Conservation (phyloP, 2,113 vertebrate species). For the Zosterops lateralis region DNA sequence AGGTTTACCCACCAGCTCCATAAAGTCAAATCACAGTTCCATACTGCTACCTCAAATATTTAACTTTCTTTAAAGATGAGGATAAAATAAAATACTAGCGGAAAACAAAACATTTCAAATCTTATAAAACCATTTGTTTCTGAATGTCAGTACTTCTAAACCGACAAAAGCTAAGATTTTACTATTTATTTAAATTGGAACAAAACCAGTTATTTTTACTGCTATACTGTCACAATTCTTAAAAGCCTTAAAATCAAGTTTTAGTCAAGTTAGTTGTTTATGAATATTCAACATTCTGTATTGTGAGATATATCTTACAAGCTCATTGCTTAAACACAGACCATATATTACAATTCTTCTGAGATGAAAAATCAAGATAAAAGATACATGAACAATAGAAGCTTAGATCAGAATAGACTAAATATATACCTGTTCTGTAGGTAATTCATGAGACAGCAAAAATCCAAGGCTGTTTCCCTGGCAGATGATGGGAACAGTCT, state of each 20-base stretch:
- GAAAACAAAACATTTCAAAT: background rate
- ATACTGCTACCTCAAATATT: background rate
- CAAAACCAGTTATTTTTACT: background rate
- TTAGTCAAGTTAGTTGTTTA: background rate
- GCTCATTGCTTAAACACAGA: background rate
- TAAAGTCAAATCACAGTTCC: background rate
- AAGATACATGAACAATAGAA: background rate
- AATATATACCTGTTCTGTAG: background rate
- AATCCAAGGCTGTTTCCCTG: background rate
- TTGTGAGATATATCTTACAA: background rate
- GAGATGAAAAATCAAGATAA: background rate
- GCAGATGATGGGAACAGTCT: background rate
- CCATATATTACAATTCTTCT: fast-evolving
- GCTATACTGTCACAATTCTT: background rate
- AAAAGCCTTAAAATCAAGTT: background rate
- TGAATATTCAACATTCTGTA: background rate
- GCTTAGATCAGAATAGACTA: background rate
- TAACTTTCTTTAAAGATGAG: background rate
- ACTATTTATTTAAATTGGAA: background rate
- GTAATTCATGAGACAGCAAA: background rate
- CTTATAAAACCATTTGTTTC: background rate
- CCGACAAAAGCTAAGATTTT: background rate
- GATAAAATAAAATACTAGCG: background rate
- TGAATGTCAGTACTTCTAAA: background rate
- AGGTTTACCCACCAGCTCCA: background rate